Evolutionary conservation across 2,113 vertebrate genomes (phyloP).

Genomic region (Oncorhynchus keta): DNA sequence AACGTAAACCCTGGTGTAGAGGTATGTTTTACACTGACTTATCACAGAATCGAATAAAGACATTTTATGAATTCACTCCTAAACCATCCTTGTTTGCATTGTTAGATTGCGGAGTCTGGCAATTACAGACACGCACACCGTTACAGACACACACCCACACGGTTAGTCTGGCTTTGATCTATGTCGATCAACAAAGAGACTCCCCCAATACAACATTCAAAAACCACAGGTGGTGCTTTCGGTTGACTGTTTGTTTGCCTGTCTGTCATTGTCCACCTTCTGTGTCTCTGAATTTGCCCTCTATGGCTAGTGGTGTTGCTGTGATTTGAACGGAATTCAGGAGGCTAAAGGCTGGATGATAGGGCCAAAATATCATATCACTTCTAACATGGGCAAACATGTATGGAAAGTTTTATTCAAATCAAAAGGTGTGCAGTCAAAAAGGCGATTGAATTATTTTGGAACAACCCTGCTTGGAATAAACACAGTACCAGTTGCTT

Average conservation of each 20-base stretch:
- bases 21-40: not conserved
- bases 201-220: conserved; percentile 48
- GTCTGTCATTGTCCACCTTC: not conserved
- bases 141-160: not conserved
- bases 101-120: conserved; percentile 48
- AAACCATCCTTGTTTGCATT: conserved; percentile 12
- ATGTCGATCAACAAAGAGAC: conserved; percentile 34
- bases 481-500: no score
- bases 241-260: conserved; percentile 30
- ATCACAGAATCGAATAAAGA: not conserved
- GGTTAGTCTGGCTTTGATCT: conserved; percentile 55
- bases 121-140: not conserved
- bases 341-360: no score
- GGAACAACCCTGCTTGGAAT: no score
- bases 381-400: no score
- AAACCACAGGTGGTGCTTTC: conserved; percentile 23
- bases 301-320: not conserved
- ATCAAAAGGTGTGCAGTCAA: no score
- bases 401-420: no score
- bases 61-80: not conserved
- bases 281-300: not conserved
- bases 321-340: no score
- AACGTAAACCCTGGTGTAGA: not conserved
- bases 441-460: no score
- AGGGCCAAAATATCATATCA: no score